Evolutionary conservation across 2,888 invertebrate species (phyloP).

Genomic region (Stenchaetothrips biformis): DNA sequence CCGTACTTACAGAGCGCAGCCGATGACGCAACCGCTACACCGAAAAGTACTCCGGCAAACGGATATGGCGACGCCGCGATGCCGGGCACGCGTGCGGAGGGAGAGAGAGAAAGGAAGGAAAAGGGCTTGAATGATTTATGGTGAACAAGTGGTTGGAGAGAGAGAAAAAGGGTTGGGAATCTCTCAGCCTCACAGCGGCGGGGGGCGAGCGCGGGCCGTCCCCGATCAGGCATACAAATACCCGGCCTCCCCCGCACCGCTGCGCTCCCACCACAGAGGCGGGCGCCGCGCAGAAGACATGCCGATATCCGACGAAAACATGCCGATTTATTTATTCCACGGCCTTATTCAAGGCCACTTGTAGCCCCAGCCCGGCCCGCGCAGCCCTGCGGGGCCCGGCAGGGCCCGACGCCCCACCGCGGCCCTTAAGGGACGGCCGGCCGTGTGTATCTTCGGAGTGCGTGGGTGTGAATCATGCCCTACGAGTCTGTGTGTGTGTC

Average conservation of each 20-base stretch:
- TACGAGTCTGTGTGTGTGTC: too few species aligned
- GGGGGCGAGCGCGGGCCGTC: background rate
- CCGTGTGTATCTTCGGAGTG: too few species aligned
- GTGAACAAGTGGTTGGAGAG: slow-evolving; percentile 5
- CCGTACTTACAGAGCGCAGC: background rate
- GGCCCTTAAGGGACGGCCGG: too few species aligned
- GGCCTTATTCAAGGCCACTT: background rate
- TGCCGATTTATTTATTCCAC: slow-evolving; percentile 11
- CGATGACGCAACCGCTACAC: slow-evolving; percentile 4
- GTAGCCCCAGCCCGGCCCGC: background rate
- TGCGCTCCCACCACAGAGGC: background rate
- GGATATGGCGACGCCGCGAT: background rate
- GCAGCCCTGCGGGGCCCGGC: too few species aligned
- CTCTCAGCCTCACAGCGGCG: background rate
- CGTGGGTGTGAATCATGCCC: too few species aligned
- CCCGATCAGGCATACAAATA: background rate
- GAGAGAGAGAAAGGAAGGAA: background rate
- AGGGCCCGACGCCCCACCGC: too few species aligned
- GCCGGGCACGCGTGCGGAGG: background rate
- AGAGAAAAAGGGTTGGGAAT: background rate
- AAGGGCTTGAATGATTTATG: background rate
- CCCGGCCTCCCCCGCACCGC: background rate
- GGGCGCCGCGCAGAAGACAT: background rate
- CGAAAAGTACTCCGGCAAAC: background rate
- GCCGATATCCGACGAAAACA: slow-evolving; percentile 17